These are phyloP conservation scores for Distichodus sexfasciatus DNA, from an alignment of 2,797 vertebrate species.

Conservation along the genomic window DNA sequence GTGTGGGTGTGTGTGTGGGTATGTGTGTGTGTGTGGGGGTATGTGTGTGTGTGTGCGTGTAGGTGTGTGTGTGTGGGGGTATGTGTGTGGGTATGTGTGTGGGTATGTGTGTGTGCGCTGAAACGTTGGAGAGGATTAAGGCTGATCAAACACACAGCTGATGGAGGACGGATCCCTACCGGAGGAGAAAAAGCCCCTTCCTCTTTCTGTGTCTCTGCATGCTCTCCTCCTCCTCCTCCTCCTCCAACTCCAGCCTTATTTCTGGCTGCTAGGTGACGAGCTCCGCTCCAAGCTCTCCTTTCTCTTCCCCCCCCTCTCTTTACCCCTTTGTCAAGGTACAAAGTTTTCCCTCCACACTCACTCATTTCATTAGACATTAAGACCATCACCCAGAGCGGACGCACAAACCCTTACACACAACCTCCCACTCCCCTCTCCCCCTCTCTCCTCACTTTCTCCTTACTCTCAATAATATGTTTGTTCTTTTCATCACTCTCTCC, in stretches of 20 bases:
- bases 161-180: constrained; percentile 41
- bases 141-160: constrained; percentile 37
- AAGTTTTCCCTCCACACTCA: neutral
- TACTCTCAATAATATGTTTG: too few relatives aligned
- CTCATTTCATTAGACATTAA: neutral
- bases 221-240: neutral
- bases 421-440: too few relatives aligned
- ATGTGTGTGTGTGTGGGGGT: too few relatives aligned
- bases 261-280: neutral
- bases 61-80: too few relatives aligned
- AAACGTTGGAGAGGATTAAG: constrained; percentile 34
- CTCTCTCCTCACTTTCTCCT: too few relatives aligned
- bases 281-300: neutral
- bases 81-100: too few relatives aligned
- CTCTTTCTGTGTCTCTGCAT: neutral
- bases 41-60: too few relatives aligned
- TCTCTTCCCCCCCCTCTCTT: too few relatives aligned
- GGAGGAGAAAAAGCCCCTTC: constrained; percentile 15
- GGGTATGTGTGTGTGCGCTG: too few relatives aligned
- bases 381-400: neutral
- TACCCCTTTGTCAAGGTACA: neutral
- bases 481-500: too few relatives aligned
- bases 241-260: neutral
- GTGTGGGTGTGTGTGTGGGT: too few relatives aligned
- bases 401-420: neutral